Conservation (phyloP, 2,888 invertebrate species). For the Catocala nupta region DNA sequence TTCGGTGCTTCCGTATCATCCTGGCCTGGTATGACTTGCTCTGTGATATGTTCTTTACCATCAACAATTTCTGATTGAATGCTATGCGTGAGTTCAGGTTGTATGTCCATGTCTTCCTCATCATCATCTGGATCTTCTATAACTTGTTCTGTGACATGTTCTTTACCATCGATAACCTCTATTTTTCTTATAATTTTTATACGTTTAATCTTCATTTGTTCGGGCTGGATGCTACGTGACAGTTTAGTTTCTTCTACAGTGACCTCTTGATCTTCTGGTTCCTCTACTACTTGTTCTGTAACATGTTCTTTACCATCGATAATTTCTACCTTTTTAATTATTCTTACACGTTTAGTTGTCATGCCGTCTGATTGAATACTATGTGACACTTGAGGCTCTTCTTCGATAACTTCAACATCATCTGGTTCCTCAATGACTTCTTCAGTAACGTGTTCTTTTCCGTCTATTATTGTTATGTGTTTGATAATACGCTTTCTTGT, state of each 20-base stretch:
- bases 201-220: conserved; percentile 70
- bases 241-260: conserved; percentile 88
- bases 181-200: conserved; percentile 90
- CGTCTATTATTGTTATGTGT: conserved; percentile 92
- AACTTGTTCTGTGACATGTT: conserved; percentile 92
- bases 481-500: conserved; percentile 92
- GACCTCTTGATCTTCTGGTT: conserved; percentile 92
- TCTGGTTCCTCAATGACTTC: conserved; percentile 95
- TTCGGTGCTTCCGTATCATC: conserved; percentile 91
- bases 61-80: conserved; percentile 79
- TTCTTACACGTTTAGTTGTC: conserved; percentile 80
- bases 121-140: conserved; percentile 91
- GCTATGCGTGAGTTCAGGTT: background rate
- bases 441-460: conserved; percentile 93
- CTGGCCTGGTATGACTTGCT: conserved; percentile 94
- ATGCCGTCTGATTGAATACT: conserved; percentile 67
- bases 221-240: conserved; percentile 64
- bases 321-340: conserved; percentile 91
- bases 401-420: conserved; percentile 91
- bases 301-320: conserved; percentile 93
- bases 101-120: background rate
- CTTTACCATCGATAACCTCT: conserved; percentile 92
- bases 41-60: conserved; percentile 94
- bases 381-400: conserved; percentile 79
- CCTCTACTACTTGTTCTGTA: conserved; percentile 93